These are phyloP conservation scores for Oscheius onirici DNA, from an alignment of 2,888 invertebrate species.

Conservation along the genomic window DNA sequence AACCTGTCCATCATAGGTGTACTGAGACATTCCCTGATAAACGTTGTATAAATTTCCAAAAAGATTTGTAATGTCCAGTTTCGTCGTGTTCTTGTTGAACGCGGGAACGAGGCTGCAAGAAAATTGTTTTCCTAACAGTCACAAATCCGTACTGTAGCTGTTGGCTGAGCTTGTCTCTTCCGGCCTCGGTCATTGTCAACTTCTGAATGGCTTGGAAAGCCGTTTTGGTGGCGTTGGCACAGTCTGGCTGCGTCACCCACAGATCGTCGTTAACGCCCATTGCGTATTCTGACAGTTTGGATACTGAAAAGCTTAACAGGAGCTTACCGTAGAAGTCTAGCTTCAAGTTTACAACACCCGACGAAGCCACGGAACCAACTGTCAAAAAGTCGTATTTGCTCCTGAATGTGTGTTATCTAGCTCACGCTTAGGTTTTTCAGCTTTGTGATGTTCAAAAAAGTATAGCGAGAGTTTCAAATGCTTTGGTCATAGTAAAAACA, in stretches of 20 bases:
- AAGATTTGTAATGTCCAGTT: slow-evolving; percentile 61
- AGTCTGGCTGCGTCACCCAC: slow-evolving; percentile 38
- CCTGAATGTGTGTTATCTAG: no score
- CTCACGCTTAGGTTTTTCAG: no score
- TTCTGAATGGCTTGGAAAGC: slow-evolving; percentile 50
- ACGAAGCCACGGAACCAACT: slow-evolving; percentile 57
- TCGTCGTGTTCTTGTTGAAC: slow-evolving; percentile 49
- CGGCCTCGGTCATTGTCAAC: slow-evolving; percentile 42
- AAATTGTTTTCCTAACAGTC: not conserved
- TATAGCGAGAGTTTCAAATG: no score
- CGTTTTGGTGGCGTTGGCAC: slow-evolving; percentile 37
- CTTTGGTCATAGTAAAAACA: no score
- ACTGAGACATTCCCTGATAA: slow-evolving; percentile 67
- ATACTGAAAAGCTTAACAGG: not conserved
- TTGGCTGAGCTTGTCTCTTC: slow-evolving; percentile 47
- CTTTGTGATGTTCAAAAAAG: no score
- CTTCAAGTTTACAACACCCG: slow-evolving; percentile 54
- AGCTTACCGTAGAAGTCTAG: slow-evolving; percentile 55
- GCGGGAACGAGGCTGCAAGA: slow-evolving; percentile 51
- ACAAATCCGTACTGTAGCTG: slow-evolving; percentile 17
- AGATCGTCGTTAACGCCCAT: slow-evolving; percentile 59
- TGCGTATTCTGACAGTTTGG: slow-evolving; percentile 53
- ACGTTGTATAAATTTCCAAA: slow-evolving; percentile 58
- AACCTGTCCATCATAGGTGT: slow-evolving; percentile 65
- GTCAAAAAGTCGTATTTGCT: no score